These are phyloP conservation scores for Sebastolobus altivelis DNA, from an alignment of 2,797 vertebrate genomes.

Conservation along the genomic window DNA sequence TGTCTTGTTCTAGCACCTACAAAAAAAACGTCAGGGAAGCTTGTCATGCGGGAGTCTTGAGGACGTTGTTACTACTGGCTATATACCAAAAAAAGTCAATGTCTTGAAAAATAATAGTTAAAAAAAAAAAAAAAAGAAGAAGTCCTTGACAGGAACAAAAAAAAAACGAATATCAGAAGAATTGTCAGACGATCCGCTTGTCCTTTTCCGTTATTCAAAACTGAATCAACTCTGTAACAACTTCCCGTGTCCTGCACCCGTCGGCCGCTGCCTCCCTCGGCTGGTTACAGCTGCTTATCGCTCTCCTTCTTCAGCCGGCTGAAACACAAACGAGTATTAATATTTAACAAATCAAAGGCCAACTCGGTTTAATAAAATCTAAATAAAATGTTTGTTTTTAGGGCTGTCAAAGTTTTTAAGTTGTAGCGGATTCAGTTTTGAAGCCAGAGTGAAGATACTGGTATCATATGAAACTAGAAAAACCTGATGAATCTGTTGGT, in stretches of 20 bases:
- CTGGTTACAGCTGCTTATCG: slow-evolving; percentile 97
- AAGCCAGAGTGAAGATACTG: too few species aligned
- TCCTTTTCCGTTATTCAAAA: slow-evolving; percentile 83
- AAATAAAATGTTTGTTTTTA: too few species aligned
- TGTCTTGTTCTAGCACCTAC: slow-evolving; percentile 97
- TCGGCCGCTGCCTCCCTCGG: slow-evolving; percentile 60
- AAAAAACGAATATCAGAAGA: slow-evolving; percentile 53
- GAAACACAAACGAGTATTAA: slow-evolving; percentile 68
- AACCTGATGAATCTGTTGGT: too few species aligned
- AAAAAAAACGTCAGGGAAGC: slow-evolving; percentile 86
- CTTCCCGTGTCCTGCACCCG: slow-evolving; percentile 81
- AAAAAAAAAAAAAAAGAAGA: slow-evolving; percentile 70
- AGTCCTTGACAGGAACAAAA: slow-evolving; percentile 74
- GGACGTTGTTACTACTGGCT: slow-evolving; percentile 93
- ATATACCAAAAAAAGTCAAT: slow-evolving; percentile 90
- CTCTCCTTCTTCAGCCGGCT: slow-evolving; percentile 99
- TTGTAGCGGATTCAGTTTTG: too few species aligned
- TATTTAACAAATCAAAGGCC: background rate
- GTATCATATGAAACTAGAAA: too few species aligned
- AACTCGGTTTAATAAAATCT: too few species aligned
- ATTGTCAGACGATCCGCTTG: slow-evolving; percentile 89
- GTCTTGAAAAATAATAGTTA: slow-evolving; percentile 85
- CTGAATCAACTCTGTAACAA: slow-evolving; percentile 82
- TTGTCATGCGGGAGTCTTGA: slow-evolving; percentile 97
- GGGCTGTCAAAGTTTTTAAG: too few species aligned